Evolutionary conservation across 2,888 invertebrate genomes (phyloP), one percentile per base, ranked within the genome.

Genomic region (Trachelus iudaicus): DNA sequence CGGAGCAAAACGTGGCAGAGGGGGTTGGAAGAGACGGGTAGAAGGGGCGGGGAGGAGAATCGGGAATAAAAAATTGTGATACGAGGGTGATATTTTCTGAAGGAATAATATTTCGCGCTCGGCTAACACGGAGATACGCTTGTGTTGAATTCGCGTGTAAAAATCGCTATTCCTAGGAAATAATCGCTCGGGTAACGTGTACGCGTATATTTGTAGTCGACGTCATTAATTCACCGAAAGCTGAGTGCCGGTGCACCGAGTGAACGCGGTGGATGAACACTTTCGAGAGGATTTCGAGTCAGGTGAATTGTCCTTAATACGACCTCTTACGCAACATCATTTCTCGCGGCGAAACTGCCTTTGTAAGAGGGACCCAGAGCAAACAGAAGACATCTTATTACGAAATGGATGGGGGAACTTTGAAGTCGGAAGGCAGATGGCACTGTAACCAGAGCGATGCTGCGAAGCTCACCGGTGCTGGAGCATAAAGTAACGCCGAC

Each of bases 301-400:
- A 56, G 56, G 56, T 56, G 56, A 56, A 56, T 23, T 6, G 56
- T 56, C 23, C 56, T 56, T 56, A 56, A 56, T 56, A 9, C 33
- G 71, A 71, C 9, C 31, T 71, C 31, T 71, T 34, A 71, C 71
- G 71, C 31, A 71, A 71, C 71, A 34, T 33, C 71, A 23, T 71
- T 31, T 34, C 56, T 56, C 33, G 71, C 74, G 73, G 31, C 69
- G 76, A 78, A 73, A 79, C 76, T 69, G 75, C 76, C 81, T 81
- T 84, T 81, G 83, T 85, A 79, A 78, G 78, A 71, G 77, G 78
- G 76, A 80, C 79, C 79, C 74, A 81, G 80, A 76, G 83, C 84
- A 85, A 87, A 86, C 85, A 83, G 80, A 81, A 71, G 79, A 75
- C 82, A 81, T 86, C 86, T 88, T 87, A 85, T 87, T 87, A 84